Base-by-base conservation (phyloP, 1,140 invertebrate species). In the Meloidogyne floridensis region DNA sequence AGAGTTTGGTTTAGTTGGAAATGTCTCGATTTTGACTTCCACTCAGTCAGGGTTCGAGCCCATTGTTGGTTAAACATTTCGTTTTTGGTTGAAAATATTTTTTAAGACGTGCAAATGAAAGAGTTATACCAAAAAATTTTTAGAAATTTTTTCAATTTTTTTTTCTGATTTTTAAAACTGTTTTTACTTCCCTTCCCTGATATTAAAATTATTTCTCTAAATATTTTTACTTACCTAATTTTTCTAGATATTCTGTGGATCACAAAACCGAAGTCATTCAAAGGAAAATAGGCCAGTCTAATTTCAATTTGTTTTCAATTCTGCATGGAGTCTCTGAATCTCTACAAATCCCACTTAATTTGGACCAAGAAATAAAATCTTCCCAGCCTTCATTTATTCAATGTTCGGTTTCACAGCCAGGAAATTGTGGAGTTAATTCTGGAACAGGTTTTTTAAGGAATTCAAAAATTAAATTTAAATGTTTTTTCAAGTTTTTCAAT, bases 21-120 rank as follows among this genome's bases (percentile, higher is more conserved):
- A n/a, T n/a, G 20, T 75, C 80, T 84, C 32, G 84, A 83, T n/a
- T 83, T 47, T 80, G 84, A 83, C 10, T 83, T 47, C 43, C 43
- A 78, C 80, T 74, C 18, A 32, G 76, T 65, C 4, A 73, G 85
- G 32, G 74, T 43, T 15, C 79, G 84, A 80, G 82, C 73, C 51
- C 69, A 51, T 6, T 18, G 54, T 11, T 54, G 73, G 53, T 8
- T 2, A 43, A 13, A 73, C 42, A 42, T 18, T 53, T 18, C 42
- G 59, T 43, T 73, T 20, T n/a, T 72, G 85, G 7, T 82, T n/a
- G 47, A 65, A 82, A 73, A 42, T 84, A 8, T 20, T 47, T 65
- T 69, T 82, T 2, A n/a, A 84, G 11, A 75, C 82, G 9, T 47
- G 7, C 3, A 47, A 47, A 47, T 47, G 0, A 47, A 47, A 47